Conservation (phyloP, 2,797 vertebrate species). For the Sorex maritimensis region DNA sequence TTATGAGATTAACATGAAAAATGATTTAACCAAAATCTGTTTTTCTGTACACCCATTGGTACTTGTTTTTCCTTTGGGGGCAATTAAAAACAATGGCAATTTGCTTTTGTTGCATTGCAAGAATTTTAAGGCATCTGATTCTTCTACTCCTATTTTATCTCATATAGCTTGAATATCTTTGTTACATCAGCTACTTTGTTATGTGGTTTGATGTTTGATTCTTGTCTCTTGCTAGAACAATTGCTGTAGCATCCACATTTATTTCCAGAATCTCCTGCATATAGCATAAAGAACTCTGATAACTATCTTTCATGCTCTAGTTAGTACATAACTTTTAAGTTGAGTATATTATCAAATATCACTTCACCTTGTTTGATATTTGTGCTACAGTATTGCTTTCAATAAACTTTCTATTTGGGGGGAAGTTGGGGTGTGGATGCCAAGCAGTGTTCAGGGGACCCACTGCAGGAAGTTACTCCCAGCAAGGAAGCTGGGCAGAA, state of each 20-base stretch:
- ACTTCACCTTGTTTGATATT: conserved; percentile 59
- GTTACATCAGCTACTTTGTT: conserved; percentile 10
- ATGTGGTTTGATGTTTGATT: conserved; percentile 29
- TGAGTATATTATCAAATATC: conserved; percentile 5
- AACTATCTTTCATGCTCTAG: conserved; percentile 49
- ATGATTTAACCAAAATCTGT: not conserved
- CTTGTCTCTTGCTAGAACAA: conserved; percentile 46
- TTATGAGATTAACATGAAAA: no score
- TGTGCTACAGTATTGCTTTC: conserved; percentile 22
- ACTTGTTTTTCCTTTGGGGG: no score
- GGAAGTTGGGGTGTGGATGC: no score
- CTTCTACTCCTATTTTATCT: conserved; percentile 21
- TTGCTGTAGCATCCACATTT: not conserved
- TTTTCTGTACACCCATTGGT: conserved; percentile 18
- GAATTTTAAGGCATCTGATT: conserved; percentile 29
- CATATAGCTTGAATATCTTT: conserved; percentile 5
- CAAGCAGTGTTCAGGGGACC: no score
- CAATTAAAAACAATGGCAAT: not conserved
- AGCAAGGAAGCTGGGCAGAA: no score
- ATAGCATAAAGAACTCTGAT: conserved; percentile 42
- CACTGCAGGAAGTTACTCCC: no score
- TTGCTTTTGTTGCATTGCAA: conserved; percentile 36
- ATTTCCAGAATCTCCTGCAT: conserved; percentile 51
- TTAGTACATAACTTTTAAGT: conserved; percentile 56
- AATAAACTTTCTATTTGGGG: no score